A percentile compares a stretch with the other conserved stretches of the same genome.
phyloP scores from a whole-genome alignment of 30 jellyfish, hydroid and myxozoan genomes.

The Nemopilema nomurai region DNA sequence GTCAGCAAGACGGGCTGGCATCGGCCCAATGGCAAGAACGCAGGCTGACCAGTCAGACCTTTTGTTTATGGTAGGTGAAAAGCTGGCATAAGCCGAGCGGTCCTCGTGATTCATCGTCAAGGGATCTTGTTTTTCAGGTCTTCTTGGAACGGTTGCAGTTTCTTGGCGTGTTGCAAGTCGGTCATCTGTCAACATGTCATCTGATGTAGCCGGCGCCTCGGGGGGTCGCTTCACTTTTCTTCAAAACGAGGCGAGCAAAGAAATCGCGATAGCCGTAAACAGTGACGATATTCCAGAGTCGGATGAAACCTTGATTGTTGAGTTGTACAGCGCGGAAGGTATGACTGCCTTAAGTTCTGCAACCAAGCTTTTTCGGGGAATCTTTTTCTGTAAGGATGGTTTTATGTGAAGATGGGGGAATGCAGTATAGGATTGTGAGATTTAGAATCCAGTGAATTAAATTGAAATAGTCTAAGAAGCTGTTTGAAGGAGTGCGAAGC shows the following conservation, averaged over 20 bases:
- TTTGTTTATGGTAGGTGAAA: too few relatives aligned
- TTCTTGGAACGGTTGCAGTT: slow-evolving; percentile 69
- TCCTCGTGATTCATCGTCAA: too few relatives aligned
- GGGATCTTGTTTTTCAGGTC: slow-evolving; percentile 62
- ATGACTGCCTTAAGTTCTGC: not conserved
- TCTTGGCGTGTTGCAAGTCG: slow-evolving; percentile 76
- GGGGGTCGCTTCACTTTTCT: slow-evolving; percentile 70
- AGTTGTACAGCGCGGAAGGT: slow-evolving; percentile 44
- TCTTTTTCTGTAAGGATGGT: too few relatives aligned
- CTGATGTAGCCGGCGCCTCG: slow-evolving; percentile 83
- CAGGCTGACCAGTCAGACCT: too few relatives aligned
- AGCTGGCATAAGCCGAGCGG: too few relatives aligned
- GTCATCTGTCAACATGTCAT: slow-evolving; percentile 48
- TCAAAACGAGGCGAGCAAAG: slow-evolving; percentile 39
- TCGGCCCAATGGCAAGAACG: too few relatives aligned
- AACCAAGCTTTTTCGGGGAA: not conserved
- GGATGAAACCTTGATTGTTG: slow-evolving; percentile 76
- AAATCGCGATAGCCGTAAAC: slow-evolving; percentile 58
- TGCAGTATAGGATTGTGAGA: too few relatives aligned
- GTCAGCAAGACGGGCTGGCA: too few relatives aligned
- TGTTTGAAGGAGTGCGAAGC: too few relatives aligned
- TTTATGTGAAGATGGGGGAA: too few relatives aligned
- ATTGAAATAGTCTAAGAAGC: too few relatives aligned
- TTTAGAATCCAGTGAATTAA: too few relatives aligned
- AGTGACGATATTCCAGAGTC: slow-evolving; percentile 85